Conservation (phyloP, 2,888 invertebrate species). For the Leptinotarsa peninsularis region DNA sequence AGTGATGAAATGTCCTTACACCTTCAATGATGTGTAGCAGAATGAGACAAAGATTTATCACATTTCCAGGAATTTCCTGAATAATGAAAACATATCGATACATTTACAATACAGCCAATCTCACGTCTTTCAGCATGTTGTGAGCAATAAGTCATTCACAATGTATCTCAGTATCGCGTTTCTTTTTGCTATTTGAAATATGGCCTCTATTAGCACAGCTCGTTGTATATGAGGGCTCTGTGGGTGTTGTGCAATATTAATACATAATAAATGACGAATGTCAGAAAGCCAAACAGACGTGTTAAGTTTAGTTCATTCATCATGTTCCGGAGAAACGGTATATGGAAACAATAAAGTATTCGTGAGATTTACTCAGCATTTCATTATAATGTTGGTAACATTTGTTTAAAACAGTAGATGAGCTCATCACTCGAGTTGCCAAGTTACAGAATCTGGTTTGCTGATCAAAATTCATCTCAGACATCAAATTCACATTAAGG, state of each 20-base stretch:
- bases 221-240: slow-evolving; percentile 13
- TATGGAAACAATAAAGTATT: neutral
- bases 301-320: neutral
- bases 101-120: neutral
- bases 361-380: too few species aligned
- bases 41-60: neutral
- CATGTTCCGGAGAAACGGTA: neutral
- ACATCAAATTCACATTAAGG: too few species aligned
- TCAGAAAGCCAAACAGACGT: slow-evolving; percentile 6
- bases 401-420: neutral
- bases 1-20: neutral
- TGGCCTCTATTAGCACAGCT: neutral
- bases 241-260: slow-evolving; percentile 13
- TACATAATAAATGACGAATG: slow-evolving; percentile 11
- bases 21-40: neutral
- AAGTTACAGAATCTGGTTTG: too few species aligned
- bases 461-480: too few species aligned
- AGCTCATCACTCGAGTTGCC: neutral
- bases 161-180: slow-evolving; percentile 5
- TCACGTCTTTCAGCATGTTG: neutral
- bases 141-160: neutral
- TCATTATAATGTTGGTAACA: neutral
- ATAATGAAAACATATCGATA: neutral
- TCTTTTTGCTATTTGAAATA: slow-evolving; percentile 12
- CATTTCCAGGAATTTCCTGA: neutral